Evolutionary conservation across 92 coral and sea anemone genomes (phyloP), one percentile per base, ranked within the genome.

Genomic region (Palythoa grandiflora): DNA sequence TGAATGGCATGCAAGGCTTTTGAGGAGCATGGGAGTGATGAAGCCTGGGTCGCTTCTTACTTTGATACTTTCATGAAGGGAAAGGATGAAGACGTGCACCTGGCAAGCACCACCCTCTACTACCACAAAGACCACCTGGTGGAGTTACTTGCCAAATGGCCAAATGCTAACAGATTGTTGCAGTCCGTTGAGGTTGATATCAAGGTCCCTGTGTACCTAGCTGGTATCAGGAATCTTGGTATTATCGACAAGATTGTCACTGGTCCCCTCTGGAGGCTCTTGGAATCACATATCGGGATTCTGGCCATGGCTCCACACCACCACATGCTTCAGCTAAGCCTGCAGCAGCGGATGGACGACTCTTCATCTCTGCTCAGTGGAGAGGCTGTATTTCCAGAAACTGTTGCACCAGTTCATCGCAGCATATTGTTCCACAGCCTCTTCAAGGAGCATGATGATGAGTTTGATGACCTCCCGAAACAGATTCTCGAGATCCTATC

Each of bases 1-100:
- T 38, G 72, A 35, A 79, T 72, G 2, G 71, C 84, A 2, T 79
- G 84, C 54, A 79, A 79, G 44, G 84, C 72, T 40, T 60, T 79
- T 79, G 84, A 79, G 19, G 84, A 38, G 54, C 72, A 60, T 38
- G 84, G 84, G 1, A 79, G 84, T 79, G 72, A 79, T 55, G 83
- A 77, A 12, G 61, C 80, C 1, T 40, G 80, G 9, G 80, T 75
- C 3, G 11, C 63, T 61, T 75, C 65, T n/a, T n/a, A 79, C 72
- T 59, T 59, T 12, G 53, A 79, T 3, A 72, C 66, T 4, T 60
- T 79, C 72, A 72, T 79, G 37, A 79, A 59, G 65, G 65, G 20
- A 15, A 59, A 59, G 65, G 65, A n/a, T 12, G 65, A 59, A 14
- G 65, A 59, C 15, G 38, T 79, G 20, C 20, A 79, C 71, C 72